Percentiles rank a stretch among this genome's conserved stretches.
Conservation (phyloP, 2,888 invertebrate genomes). For the Campaea margaritaria region DNA sequence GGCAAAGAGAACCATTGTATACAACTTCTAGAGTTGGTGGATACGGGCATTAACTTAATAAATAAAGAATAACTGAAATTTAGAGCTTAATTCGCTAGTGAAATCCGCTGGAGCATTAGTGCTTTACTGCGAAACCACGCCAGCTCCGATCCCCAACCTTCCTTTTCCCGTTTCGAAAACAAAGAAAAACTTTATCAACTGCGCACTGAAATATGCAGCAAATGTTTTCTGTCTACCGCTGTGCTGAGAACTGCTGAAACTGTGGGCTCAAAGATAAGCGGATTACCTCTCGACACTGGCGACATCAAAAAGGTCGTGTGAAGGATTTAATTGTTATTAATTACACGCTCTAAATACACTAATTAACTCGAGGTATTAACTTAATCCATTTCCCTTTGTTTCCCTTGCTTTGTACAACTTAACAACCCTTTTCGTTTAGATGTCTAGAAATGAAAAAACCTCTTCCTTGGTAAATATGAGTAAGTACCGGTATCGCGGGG, state of each 20-base stretch:
- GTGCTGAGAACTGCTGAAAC: conserved; percentile 4
- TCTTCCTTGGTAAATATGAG: neutral
- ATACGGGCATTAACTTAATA: no score
- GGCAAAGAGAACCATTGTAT: no score
- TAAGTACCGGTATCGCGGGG: no score
- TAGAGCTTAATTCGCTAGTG: no score
- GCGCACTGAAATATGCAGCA: conserved; percentile 27
- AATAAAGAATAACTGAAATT: no score
- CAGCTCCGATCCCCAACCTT: conserved; percentile 8
- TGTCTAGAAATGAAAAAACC: conserved; percentile 10
- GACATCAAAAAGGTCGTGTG: conserved; percentile 49
- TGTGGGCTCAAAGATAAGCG: conserved; percentile 42
- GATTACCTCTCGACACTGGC: conserved; percentile 40
- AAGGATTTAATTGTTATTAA: conserved; percentile 54
- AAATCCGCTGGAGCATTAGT: no score
- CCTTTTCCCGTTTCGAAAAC: conserved; percentile 7
- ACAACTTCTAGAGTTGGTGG: no score
- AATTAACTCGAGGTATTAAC: conserved; percentile 46
- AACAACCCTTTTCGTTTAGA: conserved; percentile 19
- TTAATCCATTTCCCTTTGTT: conserved; percentile 35
- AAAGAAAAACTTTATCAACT: conserved; percentile 26
- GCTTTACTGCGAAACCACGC: conserved; percentile 1
- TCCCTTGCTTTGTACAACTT: conserved; percentile 26
- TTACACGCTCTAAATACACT: conserved; percentile 49
- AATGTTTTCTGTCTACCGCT: conserved; percentile 16